Evolutionary conservation across 2,888 invertebrate species (phyloP).

Genomic region (Eilema griseolum): DNA sequence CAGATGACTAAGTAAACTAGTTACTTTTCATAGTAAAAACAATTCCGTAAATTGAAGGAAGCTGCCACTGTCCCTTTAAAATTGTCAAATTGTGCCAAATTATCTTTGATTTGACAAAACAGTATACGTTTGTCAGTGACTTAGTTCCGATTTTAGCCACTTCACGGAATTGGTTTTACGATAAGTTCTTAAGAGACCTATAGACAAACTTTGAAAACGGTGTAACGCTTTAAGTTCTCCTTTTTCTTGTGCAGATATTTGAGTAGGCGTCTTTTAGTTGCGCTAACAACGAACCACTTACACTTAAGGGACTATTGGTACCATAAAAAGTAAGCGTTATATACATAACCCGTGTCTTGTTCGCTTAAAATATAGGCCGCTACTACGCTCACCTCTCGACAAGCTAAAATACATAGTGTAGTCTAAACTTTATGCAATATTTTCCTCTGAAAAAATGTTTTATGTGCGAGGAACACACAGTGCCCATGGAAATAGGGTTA

Average conservation of each 20-base stretch:
- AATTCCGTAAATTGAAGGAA: too few species aligned
- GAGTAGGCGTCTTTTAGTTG: neutral
- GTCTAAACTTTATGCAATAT: constrained; percentile 52
- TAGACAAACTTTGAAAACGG: too few species aligned
- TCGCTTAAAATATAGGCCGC: neutral
- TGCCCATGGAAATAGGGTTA: constrained; percentile 82
- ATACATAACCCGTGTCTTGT: neutral
- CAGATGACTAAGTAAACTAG: too few species aligned
- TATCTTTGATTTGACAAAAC: too few species aligned
- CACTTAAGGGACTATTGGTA: neutral
- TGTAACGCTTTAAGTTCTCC: neutral
- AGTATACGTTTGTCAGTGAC: too few species aligned
- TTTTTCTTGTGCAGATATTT: neutral
- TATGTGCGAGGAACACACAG: constrained; percentile 60
- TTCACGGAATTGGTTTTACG: too few species aligned
- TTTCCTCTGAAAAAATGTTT: constrained; percentile 43
- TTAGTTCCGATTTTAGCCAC: too few species aligned
- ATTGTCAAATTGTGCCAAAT: too few species aligned
- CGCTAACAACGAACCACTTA: neutral
- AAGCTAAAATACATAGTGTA: neutral
- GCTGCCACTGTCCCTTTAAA: too few species aligned
- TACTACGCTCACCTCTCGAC: neutral
- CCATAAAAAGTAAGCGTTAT: neutral
- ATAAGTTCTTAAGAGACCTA: too few species aligned
- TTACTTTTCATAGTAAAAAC: too few species aligned